Conservation (phyloP, 2,888 invertebrate genomes). For the Microplitis deprimator region DNA sequence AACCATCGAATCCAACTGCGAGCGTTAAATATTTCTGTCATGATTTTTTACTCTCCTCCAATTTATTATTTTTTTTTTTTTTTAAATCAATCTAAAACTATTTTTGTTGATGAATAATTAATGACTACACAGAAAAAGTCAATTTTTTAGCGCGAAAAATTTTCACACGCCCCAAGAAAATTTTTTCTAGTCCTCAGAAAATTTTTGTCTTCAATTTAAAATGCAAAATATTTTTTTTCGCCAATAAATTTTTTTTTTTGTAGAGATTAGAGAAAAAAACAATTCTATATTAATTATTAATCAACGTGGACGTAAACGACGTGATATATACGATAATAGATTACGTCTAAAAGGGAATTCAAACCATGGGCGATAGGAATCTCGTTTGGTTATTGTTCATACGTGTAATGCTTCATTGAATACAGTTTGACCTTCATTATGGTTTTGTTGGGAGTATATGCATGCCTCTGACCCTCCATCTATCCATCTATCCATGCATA, state of each 20-base stretch:
- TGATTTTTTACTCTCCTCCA: not conserved
- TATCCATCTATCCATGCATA: not conserved
- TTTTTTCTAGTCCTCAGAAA: too few species aligned
- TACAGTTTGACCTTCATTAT: constrained; percentile 40
- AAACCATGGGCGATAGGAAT: constrained; percentile 4
- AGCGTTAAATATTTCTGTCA: not conserved
- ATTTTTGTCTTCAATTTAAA: not conserved
- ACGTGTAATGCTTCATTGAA: constrained; percentile 27
- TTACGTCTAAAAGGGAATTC: constrained; percentile 3
- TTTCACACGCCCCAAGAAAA: too few species aligned
- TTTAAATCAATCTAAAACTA: too few species aligned
- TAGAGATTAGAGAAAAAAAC: too few species aligned
- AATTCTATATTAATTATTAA: not conserved
- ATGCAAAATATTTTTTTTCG: too few species aligned
- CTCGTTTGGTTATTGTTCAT: constrained; percentile 20
- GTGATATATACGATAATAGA: not conserved
- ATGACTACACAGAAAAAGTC: too few species aligned
- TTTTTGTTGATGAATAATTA: too few species aligned
- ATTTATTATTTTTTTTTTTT: too few species aligned
- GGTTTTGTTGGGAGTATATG: not conserved
- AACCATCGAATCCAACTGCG: not conserved
- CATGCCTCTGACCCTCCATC: not conserved
- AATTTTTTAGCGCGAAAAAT: too few species aligned
- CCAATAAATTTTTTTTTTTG: too few species aligned
- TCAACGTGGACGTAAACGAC: not conserved